These are phyloP conservation scores for Drosophila mimica DNA, from an alignment of 2,888 invertebrate species.

Conservation along the genomic window DNA sequence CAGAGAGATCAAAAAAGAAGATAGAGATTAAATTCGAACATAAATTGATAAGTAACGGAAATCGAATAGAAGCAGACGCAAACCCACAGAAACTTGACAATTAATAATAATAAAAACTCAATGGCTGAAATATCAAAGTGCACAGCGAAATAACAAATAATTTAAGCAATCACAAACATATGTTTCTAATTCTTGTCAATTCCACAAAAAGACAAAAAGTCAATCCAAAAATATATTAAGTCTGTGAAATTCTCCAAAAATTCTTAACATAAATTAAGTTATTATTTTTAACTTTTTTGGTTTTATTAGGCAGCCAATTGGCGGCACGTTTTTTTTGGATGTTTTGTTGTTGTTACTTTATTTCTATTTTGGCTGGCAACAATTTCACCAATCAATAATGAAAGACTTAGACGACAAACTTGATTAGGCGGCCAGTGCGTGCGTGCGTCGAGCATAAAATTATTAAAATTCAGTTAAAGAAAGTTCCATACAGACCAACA, in stretches of 20 bases:
- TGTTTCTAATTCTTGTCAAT: background rate
- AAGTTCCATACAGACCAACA: constrained; percentile 60
- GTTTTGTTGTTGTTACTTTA: constrained; percentile 2
- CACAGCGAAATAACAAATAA: background rate
- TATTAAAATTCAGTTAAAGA: constrained; percentile 82
- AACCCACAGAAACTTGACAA: background rate
- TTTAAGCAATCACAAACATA: background rate
- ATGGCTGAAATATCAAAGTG: constrained; percentile 1
- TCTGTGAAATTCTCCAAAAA: background rate
- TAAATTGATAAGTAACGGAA: background rate
- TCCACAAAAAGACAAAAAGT: background rate
- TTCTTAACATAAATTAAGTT: constrained; percentile 1
- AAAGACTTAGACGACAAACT: constrained; percentile 81
- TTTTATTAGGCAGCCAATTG: constrained; percentile 14
- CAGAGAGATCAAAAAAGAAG: background rate
- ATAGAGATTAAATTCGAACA: background rate
- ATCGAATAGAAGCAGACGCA: background rate
- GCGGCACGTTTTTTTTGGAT: constrained; percentile 20
- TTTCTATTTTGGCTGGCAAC: constrained; percentile 39
- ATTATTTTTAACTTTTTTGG: background rate
- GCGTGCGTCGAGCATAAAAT: constrained; percentile 78
- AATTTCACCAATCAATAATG: constrained; percentile 82
- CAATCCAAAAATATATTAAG: background rate
- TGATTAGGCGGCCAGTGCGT: constrained; percentile 74
- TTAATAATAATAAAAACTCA: background rate